A percentile compares a stretch with the other conserved stretches of the same genome.
Evolutionary conservation across 2,888 invertebrate genomes (phyloP).

Genomic region (Acrobasis consociella): DNA sequence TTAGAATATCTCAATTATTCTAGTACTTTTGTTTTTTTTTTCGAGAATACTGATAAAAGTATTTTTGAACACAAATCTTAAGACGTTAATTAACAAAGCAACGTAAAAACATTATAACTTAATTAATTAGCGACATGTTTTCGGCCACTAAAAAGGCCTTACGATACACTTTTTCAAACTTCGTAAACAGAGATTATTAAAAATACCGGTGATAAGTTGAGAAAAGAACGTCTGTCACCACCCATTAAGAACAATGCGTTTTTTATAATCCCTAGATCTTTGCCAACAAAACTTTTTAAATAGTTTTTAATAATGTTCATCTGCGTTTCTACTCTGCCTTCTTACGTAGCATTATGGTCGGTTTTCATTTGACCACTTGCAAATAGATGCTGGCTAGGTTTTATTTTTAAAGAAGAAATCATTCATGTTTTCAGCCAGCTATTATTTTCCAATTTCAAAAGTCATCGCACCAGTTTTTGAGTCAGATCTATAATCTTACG

Average conservation of each 20-base stretch:
- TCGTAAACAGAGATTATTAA: neutral
- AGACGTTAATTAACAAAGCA: no score
- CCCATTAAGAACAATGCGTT: conserved; percentile 11
- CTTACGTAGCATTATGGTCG: neutral
- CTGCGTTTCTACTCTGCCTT: neutral
- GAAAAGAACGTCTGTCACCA: conserved; percentile 1
- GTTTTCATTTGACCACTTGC: neutral
- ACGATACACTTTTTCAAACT: neutral
- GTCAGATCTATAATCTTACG: neutral
- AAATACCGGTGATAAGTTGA: conserved; percentile 10
- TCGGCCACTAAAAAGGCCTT: no score
- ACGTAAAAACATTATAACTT: no score
- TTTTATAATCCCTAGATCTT: conserved; percentile 2
- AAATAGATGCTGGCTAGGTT: neutral
- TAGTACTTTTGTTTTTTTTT: no score
- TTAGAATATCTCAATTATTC: no score
- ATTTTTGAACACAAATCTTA: neutral
- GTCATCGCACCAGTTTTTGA: conserved; percentile 14
- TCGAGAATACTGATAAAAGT: no score
- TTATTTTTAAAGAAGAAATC: conserved; percentile 15
- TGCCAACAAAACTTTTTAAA: conserved; percentile 14
- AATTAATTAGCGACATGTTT: neutral
- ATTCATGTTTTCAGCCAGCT: conserved; percentile 11
- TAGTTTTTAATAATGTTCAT: conserved; percentile 9
- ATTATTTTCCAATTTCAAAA: conserved; percentile 2